Base-by-base conservation (phyloP, 2,113 vertebrate genomes). In the Ceuthmochares aereus region DNA sequence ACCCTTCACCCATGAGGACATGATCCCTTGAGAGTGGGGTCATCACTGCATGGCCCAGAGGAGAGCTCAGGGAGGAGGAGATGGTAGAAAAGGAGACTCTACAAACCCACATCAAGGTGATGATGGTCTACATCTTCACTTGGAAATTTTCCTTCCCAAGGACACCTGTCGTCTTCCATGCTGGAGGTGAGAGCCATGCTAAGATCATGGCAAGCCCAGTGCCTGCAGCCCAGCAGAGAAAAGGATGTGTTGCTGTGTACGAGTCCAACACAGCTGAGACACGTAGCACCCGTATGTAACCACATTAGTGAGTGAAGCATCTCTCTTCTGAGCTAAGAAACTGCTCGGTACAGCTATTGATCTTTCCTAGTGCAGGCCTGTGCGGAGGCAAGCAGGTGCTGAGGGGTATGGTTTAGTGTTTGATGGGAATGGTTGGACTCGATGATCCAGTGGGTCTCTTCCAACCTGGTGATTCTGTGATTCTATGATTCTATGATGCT, bases 11-110 rank as follows among this genome's bases (percentile, higher is more conserved):
- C 27, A 14, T 1, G 7, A 49, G n/a, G 47, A 20, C 9, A 18
- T 2, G 5, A 18, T 8, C 37, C 26, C 26, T 37, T 0, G 0
- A 63, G 55, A 73, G 15, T 4, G 30, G 18, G 12, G 17, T 4
- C 37, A 55, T 2, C 0, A 0, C 17, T 30, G 7, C 8, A 4
- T 1, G 19, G 43, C 12, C 40, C 75, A 43, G 29, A 40, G 27
- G 9, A 80, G 40, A 77, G 36, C 27, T 19, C 32, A 42, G 51
- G 11, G 14, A 68, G 32, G 34, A 76, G 21, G 21, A 4, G 3
- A 15, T 10, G 10, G 21, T 78, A 55, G 63, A 25, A 32, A 69
- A 66, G 25, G 32, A 42, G 9, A 17, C 19, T 36, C 49, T 55
- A 42, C 34, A 47, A 14, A 64, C 11, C 6, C 3, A 19, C 23